Evolutionary conservation across 2,113 vertebrate genomes (phyloP).

Genomic region (Limanda limanda): DNA sequence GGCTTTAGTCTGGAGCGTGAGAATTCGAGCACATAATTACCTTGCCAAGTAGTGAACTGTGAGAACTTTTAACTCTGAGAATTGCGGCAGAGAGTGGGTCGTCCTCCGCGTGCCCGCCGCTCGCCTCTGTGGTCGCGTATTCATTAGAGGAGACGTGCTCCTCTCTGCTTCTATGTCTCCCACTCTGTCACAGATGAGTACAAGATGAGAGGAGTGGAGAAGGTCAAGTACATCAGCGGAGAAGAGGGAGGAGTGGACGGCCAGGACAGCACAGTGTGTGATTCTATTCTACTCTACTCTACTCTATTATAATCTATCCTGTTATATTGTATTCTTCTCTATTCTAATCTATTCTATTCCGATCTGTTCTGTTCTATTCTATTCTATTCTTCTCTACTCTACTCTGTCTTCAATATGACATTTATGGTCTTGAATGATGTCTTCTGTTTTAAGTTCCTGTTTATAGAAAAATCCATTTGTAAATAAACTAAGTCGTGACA

Average conservation of each 20-base stretch:
- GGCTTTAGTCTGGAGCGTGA: conserved; percentile 61
- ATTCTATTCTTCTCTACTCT: background rate
- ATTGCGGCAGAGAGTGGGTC: conserved; percentile 21
- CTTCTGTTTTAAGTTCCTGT: background rate
- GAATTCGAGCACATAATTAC: conserved; percentile 61
- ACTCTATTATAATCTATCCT: background rate
- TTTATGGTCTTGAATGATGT: background rate
- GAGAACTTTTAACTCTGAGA: conserved; percentile 46
- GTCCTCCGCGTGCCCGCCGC: background rate
- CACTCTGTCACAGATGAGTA: conserved; percentile 88
- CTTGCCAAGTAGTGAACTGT: conserved; percentile 64
- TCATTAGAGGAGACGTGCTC: conserved; percentile 49
- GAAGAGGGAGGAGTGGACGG: conserved; percentile 78
- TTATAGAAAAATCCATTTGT: too few species aligned
- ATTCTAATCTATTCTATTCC: background rate
- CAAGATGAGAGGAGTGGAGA: conserved; percentile 95
- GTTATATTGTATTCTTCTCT: background rate
- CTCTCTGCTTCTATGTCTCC: conserved; percentile 44
- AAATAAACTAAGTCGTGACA: background rate
- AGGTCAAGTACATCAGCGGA: conserved; percentile 86
- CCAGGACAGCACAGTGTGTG: conserved; percentile 80
- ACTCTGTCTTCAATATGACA: background rate
- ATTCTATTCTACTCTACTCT: background rate
- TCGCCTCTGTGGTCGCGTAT: conserved; percentile 1
- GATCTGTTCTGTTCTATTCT: background rate